Evolutionary conservation across 2,888 invertebrate species (phyloP), one percentile per base, ranked within the genome.

Genomic region (Mayetiola destructor): DNA sequence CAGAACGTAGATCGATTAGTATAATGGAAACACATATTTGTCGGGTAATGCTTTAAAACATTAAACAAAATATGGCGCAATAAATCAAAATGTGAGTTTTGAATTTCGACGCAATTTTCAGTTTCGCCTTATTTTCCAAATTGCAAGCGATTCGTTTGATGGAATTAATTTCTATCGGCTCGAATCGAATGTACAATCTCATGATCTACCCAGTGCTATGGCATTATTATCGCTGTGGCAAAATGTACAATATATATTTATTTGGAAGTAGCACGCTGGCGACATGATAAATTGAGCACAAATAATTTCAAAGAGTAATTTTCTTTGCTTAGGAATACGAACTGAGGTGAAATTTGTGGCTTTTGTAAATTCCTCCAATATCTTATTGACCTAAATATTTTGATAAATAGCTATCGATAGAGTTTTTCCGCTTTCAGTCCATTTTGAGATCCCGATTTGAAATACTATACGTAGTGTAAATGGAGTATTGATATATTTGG

Each of bases 351-450:
- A 48, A 48, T 48, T 48, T 48, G 48, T 48, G 48, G 48, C 48
- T 48, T 48, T 27, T n/a, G n/a, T n/a, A n/a, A n/a, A 27, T 48
- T 23, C 27, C 48, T 48, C 48, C 23, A 48, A 48, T 48, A 48
- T 48, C 48, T 48, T 48, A 48, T 48, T 48, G 48, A 48, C 48
- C 48, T 27, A 48, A 48, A 48, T 48, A 48, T 48, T 48, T 48
- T 14, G 48, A 48, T 48, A 27, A 27, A 48, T 48, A n/a, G 48
- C 23, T 48, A 27, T 27, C 27, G 48, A 48, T 48, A 48, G 9
- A 27, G 4, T 27, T 14, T 48, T 16, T 23, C 4, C 42, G 14
- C 27, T 36, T 9, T n/a, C 10, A 40, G 16, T 39, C 16, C 12
- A 42, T 42, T 27, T 14, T 2, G 8, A 48, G 1, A 48, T 48